Base-by-base conservation (phyloP, 2,888 invertebrate genomes). In the Campopleginae sp. region DNA sequence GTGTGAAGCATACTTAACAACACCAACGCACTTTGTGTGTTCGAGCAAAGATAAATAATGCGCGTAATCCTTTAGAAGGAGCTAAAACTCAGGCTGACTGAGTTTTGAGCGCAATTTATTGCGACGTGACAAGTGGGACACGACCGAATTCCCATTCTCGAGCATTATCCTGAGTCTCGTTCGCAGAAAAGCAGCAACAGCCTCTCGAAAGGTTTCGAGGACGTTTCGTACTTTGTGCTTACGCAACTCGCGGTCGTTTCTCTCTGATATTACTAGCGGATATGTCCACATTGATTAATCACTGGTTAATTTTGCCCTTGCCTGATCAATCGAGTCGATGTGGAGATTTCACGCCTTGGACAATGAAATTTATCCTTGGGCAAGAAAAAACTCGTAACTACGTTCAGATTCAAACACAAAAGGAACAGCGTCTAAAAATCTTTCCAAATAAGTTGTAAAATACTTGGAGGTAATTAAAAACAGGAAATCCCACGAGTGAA, bases 51-150 rank as follows among this genome's bases (percentile, higher is more conserved):
- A 58, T 23, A 58, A 58, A 58, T 27, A 58, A 58, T 27, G 27
- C 58, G 58, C 12, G 27, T 12, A 58, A 58, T 58, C 58, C 58
- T 58, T 58, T 58, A 27, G 5, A 54, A 54, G 12, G 19, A 54
- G 54, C 23, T 54, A 23, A 54, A 58, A 58, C 58, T 58, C 58
- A 4, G 5, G 3, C 27, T 27, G 58, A 58, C 14, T 14, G 6
- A 58, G 58, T 27, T 27, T 58, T 23, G 5, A 27, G 27, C 27
- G 27, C 58, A 23, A 58, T 23, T 58, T 58, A 58, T 58, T 58
- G 58, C 78, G 78, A 31, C 14, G 31, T 48, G 65, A 78, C 51
- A 82, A 78, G 82, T 82, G 82, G 82, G 82, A 82, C 82, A 82
- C 66, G 66, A 68, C 33, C 38, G 54, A 78, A 78, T 82, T 82